phyloP scores from a whole-genome alignment of 2,113 vertebrate genomes.

The Hippopotamus amphibius region DNA sequence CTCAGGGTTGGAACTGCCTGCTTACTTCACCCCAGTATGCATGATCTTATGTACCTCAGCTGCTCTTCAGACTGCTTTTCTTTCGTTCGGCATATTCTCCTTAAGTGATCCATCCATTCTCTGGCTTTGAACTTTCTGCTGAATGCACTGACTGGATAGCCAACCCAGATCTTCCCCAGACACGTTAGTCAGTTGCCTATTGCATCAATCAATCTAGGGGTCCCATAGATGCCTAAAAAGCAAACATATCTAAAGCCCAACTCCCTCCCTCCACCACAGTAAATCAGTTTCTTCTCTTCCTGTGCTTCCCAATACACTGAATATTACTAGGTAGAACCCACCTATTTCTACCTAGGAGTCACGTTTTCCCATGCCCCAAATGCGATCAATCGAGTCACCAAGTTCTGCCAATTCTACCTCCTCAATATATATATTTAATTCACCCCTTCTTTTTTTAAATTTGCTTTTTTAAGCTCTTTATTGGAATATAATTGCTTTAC shows the following conservation, averaged over 20 bases:
- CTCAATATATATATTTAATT: not conserved
- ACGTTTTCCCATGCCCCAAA: not conserved
- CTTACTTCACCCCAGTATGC: not conserved
- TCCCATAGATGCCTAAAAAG: not conserved
- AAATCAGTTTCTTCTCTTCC: not conserved
- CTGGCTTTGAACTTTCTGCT: not conserved
- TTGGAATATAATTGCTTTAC: too few species aligned
- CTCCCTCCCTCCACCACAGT: fast-evolving
- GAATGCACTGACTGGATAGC: not conserved
- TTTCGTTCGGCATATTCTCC: not conserved
- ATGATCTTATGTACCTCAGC: not conserved
- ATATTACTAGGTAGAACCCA: not conserved
- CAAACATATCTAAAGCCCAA: not conserved
- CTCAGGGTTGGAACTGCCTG: not conserved
- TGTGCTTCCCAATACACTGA: not conserved
- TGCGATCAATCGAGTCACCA: not conserved
- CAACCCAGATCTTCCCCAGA: not conserved
- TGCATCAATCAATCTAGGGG: not conserved
- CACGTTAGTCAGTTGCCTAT: not conserved
- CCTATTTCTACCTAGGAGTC: not conserved
- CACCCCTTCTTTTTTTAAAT: not conserved
- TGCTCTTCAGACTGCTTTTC: not conserved
- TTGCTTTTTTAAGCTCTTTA: too few species aligned
- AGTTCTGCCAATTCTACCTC: not conserved
- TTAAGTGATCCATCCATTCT: not conserved